Conservation (phyloP, 2,797 vertebrate species). For the Aulostomus chinensis region DNA sequence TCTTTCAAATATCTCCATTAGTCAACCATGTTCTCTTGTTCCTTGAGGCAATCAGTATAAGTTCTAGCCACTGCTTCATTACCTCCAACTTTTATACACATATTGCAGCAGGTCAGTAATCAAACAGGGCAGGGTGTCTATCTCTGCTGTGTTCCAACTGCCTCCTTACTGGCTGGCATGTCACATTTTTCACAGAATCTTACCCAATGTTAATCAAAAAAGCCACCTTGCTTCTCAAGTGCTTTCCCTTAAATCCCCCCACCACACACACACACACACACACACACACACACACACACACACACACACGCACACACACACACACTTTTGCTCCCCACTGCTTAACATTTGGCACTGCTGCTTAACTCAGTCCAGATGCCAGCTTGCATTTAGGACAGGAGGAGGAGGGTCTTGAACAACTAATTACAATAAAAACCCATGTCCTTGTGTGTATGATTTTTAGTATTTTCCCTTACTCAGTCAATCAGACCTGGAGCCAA, state of each 20-base stretch:
- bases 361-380: constrained; percentile 75
- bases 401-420: not conserved
- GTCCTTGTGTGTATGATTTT: not conserved
- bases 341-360: constrained; percentile 66
- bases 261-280: too few relatives aligned
- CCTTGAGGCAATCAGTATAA: constrained; percentile 40
- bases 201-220: constrained; percentile 13
- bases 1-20: not conserved
- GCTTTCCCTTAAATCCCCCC: too few relatives aligned
- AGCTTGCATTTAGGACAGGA: constrained; percentile 18
- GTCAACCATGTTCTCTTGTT: not conserved
- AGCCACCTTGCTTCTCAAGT: not conserved
- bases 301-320: too few relatives aligned
- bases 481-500: constrained; percentile 1
- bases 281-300: too few relatives aligned
- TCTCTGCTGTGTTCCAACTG: constrained; percentile 26
- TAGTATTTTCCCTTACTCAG: too few relatives aligned
- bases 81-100: constrained; percentile 63
- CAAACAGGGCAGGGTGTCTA: constrained; percentile 39
- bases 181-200: constrained; percentile 25
- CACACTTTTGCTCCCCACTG: constrained; percentile 33
- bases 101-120: constrained; percentile 64
- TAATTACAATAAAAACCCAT: constrained; percentile 2
- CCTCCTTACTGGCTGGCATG: constrained; percentile 22
- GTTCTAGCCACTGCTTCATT: constrained; percentile 63